Evolutionary conservation across 2,888 invertebrate genomes (phyloP).

Genomic region (Chalcosyrphus nemorum): DNA sequence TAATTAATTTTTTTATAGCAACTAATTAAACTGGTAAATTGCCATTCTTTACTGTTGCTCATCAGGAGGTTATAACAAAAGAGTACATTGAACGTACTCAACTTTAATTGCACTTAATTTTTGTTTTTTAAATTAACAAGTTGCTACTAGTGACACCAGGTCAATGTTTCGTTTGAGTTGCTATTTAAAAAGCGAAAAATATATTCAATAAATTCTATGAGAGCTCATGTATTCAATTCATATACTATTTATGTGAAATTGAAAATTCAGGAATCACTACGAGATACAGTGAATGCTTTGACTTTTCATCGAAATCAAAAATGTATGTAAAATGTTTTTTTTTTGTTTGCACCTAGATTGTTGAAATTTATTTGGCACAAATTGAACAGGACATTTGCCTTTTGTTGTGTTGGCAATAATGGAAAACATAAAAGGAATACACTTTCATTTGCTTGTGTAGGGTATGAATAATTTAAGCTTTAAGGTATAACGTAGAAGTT

Average conservation of each 20-base stretch:
- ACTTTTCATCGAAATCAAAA: neutral
- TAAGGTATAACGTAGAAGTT: neutral
- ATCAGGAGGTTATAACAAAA: neutral
- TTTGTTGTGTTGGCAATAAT: neutral
- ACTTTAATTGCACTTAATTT: no score
- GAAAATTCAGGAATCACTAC: neutral
- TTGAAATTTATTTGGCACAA: neutral
- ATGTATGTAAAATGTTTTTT: neutral
- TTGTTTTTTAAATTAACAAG: no score
- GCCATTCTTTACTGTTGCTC: neutral
- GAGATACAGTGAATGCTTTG: neutral
- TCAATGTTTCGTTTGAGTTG: neutral
- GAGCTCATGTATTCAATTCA: neutral
- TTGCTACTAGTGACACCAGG: no score
- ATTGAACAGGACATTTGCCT: neutral
- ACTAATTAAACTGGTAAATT: neutral
- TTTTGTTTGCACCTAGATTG: neutral
- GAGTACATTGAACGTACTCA: conserved; percentile 14
- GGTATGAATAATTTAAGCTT: neutral
- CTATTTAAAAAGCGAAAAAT: neutral
- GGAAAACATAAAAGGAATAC: neutral
- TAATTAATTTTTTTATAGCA: neutral
- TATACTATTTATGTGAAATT: neutral
- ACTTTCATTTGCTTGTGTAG: neutral
- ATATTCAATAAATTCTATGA: neutral